Evolutionary conservation across 2,113 vertebrate genomes (phyloP).

Genomic region (Pipra filicauda): DNA sequence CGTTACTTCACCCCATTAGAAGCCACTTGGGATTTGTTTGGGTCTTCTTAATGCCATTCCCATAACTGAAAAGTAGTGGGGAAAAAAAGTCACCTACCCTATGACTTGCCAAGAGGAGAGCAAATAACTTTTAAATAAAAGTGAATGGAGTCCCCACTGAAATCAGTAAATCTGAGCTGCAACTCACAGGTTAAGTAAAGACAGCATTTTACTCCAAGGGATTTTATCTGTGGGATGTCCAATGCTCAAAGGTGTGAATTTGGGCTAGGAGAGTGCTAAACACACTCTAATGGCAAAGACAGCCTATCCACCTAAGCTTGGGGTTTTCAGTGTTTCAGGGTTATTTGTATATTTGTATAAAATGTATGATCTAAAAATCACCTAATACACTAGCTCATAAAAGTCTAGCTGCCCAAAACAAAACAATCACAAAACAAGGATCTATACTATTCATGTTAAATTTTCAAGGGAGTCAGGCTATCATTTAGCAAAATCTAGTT

Average conservation of each 20-base stretch:
- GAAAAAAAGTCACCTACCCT: neutral
- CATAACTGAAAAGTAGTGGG: neutral
- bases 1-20: neutral
- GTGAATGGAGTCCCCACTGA: neutral
- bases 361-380: neutral
- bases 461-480: neutral
- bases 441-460: neutral
- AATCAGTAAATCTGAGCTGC: neutral
- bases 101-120: neutral
- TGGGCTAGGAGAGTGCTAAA: fast-evolving
- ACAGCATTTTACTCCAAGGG: neutral
- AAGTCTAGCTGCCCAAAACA: neutral
- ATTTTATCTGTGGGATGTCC: neutral
- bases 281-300: neutral
- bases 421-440: neutral
- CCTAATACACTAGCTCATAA: neutral
- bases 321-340: neutral
- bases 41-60: neutral
- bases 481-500: neutral
- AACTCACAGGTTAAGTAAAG: neutral
- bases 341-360: neutral
- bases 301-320: neutral
- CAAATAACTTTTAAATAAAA: neutral
- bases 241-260: neutral
- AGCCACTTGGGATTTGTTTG: neutral